These are phyloP conservation scores for Thymelicus lineola DNA, from an alignment of 2,888 invertebrate species.

Conservation along the genomic window DNA sequence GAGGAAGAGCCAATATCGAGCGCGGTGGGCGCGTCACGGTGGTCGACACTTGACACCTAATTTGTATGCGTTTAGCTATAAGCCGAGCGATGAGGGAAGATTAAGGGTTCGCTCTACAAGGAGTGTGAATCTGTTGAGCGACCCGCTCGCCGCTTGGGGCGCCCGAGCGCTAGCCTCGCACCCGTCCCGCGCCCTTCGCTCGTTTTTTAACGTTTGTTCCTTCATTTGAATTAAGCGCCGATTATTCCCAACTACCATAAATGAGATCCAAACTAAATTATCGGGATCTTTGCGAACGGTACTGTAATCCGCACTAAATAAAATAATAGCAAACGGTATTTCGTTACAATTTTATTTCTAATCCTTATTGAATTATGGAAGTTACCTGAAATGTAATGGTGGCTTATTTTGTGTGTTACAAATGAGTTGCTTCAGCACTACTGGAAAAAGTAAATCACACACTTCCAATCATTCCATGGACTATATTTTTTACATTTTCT, in stretches of 20 bases:
- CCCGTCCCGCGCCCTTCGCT: not conserved
- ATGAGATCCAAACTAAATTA: too few relatives aligned
- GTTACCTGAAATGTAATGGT: too few relatives aligned
- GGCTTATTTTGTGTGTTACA: too few relatives aligned
- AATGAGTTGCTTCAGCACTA: too few relatives aligned
- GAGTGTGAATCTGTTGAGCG: slow-evolving; percentile 42
- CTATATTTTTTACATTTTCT: too few relatives aligned
- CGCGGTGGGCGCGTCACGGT: slow-evolving; percentile 45
- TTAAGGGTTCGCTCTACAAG: slow-evolving; percentile 44
- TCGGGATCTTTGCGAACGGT: too few relatives aligned
- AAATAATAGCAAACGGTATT: too few relatives aligned
- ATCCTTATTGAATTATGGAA: too few relatives aligned
- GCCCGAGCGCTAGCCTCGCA: not conserved
- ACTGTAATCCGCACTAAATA: too few relatives aligned
- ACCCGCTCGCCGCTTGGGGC: not conserved
- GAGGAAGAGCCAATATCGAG: slow-evolving; percentile 63
- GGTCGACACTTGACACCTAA: slow-evolving; percentile 52
- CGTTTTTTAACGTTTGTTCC: not conserved
- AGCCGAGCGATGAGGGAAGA: slow-evolving; percentile 42
- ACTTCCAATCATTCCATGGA: too few relatives aligned
- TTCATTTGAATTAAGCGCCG: not conserved
- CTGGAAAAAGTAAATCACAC: too few relatives aligned
- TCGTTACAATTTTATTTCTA: too few relatives aligned
- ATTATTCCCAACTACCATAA: not conserved
- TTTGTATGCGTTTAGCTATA: slow-evolving; percentile 45